phyloP scores from a whole-genome alignment of 1,140 invertebrate species.

The Melipona quadrifasciata region DNA sequence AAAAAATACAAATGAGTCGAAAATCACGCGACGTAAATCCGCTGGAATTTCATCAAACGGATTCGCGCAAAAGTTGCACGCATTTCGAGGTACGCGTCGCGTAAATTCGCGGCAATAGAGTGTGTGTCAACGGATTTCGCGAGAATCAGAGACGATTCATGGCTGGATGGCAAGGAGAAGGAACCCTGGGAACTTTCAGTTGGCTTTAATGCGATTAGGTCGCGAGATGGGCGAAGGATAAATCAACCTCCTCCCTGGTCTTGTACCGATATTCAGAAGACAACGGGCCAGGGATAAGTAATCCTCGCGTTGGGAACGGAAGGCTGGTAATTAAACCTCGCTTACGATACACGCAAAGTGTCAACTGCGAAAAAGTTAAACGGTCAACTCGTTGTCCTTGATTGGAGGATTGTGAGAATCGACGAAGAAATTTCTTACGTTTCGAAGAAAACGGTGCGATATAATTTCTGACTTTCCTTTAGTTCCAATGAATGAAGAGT shows the following conservation, averaged over 20 bases:
- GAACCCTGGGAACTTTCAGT: conserved; percentile 63
- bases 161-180: conserved; percentile 22
- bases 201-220: conserved; percentile 65
- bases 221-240: conserved; percentile 26
- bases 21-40: background rate
- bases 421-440: no score
- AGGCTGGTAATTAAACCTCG: background rate
- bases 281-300: conserved; percentile 27
- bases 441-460: no score
- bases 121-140: conserved; percentile 44
- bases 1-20: background rate
- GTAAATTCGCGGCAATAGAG: conserved; percentile 21
- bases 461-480: no score
- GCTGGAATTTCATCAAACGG: background rate
- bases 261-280: conserved; percentile 24
- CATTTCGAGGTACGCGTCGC: background rate
- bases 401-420: no score
- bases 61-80: background rate
- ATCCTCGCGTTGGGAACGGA: conserved; percentile 8
- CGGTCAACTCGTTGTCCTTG: no score
- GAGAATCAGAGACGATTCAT: conserved; percentile 49
- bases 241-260: conserved; percentile 42
- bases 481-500: no score
- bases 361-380: background rate
- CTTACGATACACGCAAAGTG: background rate